These are phyloP conservation scores for Xylocopa sonorina DNA, from an alignment of 1,140 invertebrate genomes.

Conservation along the genomic window DNA sequence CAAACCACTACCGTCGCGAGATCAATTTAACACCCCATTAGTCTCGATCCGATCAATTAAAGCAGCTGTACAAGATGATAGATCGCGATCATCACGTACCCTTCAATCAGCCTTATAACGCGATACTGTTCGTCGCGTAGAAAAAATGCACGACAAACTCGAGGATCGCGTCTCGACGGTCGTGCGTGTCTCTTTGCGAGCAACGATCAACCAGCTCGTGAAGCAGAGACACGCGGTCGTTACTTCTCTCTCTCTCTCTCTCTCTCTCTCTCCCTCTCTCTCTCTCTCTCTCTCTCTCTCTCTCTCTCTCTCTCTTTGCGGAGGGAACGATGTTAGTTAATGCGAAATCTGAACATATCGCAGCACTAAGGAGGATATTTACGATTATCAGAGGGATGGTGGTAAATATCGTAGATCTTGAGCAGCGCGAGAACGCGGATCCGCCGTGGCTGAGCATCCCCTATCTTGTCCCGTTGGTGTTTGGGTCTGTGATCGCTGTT, in stretches of 20 bases:
- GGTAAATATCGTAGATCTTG: slow-evolving; percentile 43
- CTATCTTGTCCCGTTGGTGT: slow-evolving; percentile 19
- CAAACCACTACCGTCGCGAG: not conserved
- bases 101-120: not conserved
- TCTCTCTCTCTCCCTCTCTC: too few species aligned
- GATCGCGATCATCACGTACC: slow-evolving; percentile 8
- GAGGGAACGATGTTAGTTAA: too few species aligned
- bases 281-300: too few species aligned
- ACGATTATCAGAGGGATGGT: slow-evolving; percentile 33
- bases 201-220: not conserved
- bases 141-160: not conserved
- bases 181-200: not conserved
- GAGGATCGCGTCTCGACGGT: not conserved
- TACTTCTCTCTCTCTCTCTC: slow-evolving; percentile 26
- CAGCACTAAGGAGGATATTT: slow-evolving; percentile 52
- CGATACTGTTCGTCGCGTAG: not conserved
- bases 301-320: too few species aligned
- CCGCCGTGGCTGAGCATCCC: not conserved
- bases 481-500: slow-evolving; percentile 10
- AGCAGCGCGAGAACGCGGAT: slow-evolving; percentile 10
- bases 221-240: slow-evolving; percentile 3
- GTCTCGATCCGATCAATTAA: slow-evolving; percentile 15
- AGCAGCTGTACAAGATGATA: not conserved
- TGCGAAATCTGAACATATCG: slow-evolving; percentile 48
- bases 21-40: slow-evolving; percentile 26